These are phyloP conservation scores for Himalopsyche anomala DNA, from an alignment of 2,888 invertebrate genomes.

Conservation along the genomic window DNA sequence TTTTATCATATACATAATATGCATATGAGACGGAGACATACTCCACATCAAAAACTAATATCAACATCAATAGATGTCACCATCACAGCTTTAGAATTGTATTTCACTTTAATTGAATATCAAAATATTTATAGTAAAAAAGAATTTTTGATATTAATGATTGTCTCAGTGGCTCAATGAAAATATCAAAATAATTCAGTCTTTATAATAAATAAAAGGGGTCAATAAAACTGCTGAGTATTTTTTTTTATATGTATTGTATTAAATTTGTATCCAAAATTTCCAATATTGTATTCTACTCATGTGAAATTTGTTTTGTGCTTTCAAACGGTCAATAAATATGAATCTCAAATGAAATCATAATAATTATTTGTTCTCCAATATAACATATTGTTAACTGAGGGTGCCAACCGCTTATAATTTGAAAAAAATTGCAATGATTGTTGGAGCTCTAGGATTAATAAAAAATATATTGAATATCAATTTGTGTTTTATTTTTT, in stretches of 20 bases:
- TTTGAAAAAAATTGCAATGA: slow-evolving; percentile 40
- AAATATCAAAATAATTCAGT: no score
- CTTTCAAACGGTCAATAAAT: slow-evolving; percentile 25
- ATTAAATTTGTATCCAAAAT: background rate
- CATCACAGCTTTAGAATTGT: no score
- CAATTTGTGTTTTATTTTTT: background rate
- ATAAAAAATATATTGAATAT: slow-evolving; percentile 38
- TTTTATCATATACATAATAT: no score
- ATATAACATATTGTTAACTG: slow-evolving; percentile 29
- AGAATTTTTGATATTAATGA: no score
- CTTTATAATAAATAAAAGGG: background rate
- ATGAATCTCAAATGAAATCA: slow-evolving; percentile 37
- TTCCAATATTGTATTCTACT: slow-evolving; percentile 12
- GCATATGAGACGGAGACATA: no score
- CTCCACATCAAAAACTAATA: no score
- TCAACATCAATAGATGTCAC: no score
- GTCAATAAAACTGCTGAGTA: background rate
- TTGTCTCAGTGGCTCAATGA: no score
- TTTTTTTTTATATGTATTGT: background rate
- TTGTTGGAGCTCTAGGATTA: slow-evolving; percentile 40
- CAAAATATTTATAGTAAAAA: no score
- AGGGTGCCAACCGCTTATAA: slow-evolving; percentile 34
- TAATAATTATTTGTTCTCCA: slow-evolving; percentile 6
- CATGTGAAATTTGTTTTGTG: background rate
- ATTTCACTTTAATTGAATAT: no score